Base-by-base conservation (phyloP, 2,797 vertebrate genomes). In the Kryptopterus vitreolus region DNA sequence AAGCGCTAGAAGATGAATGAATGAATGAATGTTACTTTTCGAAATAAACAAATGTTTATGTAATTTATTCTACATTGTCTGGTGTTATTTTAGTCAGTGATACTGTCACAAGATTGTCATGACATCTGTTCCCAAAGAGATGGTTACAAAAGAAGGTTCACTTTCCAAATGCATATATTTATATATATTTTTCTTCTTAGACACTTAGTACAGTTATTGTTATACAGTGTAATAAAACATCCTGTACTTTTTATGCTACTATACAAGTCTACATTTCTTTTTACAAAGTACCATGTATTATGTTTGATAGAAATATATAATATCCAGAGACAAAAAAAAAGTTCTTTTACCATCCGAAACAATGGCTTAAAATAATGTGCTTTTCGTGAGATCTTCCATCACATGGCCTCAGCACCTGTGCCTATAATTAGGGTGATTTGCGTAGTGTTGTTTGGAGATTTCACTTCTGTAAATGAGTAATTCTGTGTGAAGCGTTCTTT, bases 381-480 rank as follows among this genome's bases (percentile, higher is more conserved):
- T 48, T 68, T 75, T 46, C 50, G 3, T 52, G 8, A 59, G 16
- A 43, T 18, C 29, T 29, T 35, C 20, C 13, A 18, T 24, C 59
- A 73, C 48, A 26, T 55, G 26, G 13, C 38, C 53, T 33, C 16
- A 43, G 33, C 59, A 79, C 33, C 65, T 70, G 80, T 71, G 55
- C 29, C 18, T 68, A n/a, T 7, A 63, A 18, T 3, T 73, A 16
- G n/a, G 29, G 43, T 29, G 2, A n/a, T 62, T 62, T 52, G 53
- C 38, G 7, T n/a, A 3, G 2, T 74, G 35, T 59, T 61, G 31
- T 26, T 33, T 57, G 61, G n/a, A 35, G n/a, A 31, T 81, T 63
- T 82, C 81, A 82, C 76, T 82, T 82, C 81, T 82, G 68, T 48
- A 82, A 78, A 82, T 57, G 13, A 10, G 15, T 35, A 62, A 43